Percentiles rank a stretch among this genome's conserved stretches.
These are phyloP conservation scores for Frieseomelitta varia DNA, from an alignment of 1,140 invertebrate genomes.

Conservation along the genomic window DNA sequence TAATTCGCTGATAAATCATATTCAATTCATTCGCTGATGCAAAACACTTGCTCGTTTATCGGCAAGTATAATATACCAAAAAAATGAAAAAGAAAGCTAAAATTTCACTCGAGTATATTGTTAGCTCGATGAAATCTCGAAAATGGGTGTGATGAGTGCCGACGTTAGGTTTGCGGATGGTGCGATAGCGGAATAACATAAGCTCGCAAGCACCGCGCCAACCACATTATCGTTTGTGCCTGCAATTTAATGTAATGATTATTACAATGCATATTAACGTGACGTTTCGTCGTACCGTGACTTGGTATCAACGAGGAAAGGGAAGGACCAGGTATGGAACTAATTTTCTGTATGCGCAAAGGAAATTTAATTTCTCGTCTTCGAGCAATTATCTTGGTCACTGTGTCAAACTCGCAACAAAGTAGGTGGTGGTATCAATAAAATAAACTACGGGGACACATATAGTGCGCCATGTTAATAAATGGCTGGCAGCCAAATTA, in stretches of 20 bases:
- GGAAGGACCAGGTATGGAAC: background rate
- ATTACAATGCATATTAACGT: slow-evolving; percentile 32
- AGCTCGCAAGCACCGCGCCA: background rate
- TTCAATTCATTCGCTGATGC: too few relatives aligned
- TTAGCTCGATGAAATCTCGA: slow-evolving; percentile 23
- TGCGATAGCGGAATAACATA: slow-evolving; percentile 31
- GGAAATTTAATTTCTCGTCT: slow-evolving; percentile 12
- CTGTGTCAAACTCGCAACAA: background rate
- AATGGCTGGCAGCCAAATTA: slow-evolving; percentile 15
- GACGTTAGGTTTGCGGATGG: slow-evolving; percentile 4
- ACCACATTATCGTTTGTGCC: background rate
- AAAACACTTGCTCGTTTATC: background rate
- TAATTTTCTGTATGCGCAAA: background rate
- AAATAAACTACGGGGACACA: slow-evolving; percentile 1
- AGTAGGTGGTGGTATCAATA: background rate
- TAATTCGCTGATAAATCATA: background rate
- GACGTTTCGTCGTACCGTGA: background rate
- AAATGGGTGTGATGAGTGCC: background rate
- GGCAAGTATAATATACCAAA: background rate
- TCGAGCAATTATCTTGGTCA: background rate
- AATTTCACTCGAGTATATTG: slow-evolving; percentile 7
- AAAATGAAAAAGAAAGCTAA: too few relatives aligned
- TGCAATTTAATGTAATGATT: slow-evolving; percentile 14
- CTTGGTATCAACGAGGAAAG: background rate
- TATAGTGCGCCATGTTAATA: slow-evolving; percentile 6